Conservation (phyloP, 2,888 invertebrate species). For the Drosophila basisetae region DNA sequence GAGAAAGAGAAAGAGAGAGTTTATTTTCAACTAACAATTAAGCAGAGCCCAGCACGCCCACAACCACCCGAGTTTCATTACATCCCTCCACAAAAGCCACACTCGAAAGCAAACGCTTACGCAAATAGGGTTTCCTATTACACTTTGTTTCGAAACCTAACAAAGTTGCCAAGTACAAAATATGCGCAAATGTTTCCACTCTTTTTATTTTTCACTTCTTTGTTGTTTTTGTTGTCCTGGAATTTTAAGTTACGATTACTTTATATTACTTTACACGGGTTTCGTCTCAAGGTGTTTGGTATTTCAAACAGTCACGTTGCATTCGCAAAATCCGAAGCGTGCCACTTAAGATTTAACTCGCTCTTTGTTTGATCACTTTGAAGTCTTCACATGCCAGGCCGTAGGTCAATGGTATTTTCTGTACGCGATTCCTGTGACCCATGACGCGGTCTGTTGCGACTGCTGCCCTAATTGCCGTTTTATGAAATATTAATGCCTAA, state of each 20-base stretch:
- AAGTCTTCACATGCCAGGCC: constrained; percentile 47
- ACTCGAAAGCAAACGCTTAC: constrained; percentile 51
- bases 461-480: constrained; percentile 60
- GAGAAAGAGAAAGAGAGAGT: constrained; percentile 5
- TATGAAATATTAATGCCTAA: constrained; percentile 79
- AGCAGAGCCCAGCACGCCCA: constrained; percentile 18
- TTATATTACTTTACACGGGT: constrained; percentile 24
- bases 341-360: constrained; percentile 17
- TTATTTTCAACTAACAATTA: constrained; percentile 60
- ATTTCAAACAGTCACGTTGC: constrained; percentile 74
- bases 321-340: constrained; percentile 28
- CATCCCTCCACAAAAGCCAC: neutral
- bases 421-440: constrained; percentile 15
- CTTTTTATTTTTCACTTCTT: neutral
- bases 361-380: constrained; percentile 37
- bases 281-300: constrained; percentile 52
- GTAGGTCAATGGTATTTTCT: constrained; percentile 13
- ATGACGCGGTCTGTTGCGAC: constrained; percentile 41
- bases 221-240: neutral
- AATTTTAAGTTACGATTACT: constrained; percentile 24
- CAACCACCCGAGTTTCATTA: neutral
- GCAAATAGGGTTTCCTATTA: constrained; percentile 77
- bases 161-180: constrained; percentile 61
- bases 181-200: constrained; percentile 45
- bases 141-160: constrained; percentile 55